These are phyloP conservation scores for Drosophila persimilis DNA, from an alignment of 1,140 invertebrate species.

Conservation along the genomic window DNA sequence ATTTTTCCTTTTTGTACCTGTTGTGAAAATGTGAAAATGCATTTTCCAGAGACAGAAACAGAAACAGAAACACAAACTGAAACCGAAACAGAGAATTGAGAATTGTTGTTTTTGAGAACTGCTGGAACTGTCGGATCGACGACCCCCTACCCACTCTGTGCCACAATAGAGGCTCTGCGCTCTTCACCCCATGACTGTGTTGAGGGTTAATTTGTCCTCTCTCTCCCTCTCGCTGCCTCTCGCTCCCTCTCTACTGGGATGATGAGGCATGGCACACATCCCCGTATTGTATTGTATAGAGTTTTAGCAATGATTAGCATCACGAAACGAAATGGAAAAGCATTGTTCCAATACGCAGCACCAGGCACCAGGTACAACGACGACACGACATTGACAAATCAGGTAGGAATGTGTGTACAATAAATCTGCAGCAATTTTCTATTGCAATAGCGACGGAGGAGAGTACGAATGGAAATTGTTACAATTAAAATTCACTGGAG, in stretches of 20 bases:
- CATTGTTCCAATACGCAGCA: conserved; percentile 75
- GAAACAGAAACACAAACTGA: too few species aligned
- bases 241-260: neutral
- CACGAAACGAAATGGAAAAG: conserved; percentile 71
- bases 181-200: conserved; percentile 31
- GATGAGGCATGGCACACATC: neutral
- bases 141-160: conserved; percentile 47
- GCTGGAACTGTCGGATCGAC: conserved; percentile 63
- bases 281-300: conserved; percentile 37
- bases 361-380: conserved; percentile 65
- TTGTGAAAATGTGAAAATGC: conserved; percentile 41
- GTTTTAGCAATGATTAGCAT: conserved; percentile 79
- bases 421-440: conserved; percentile 9
- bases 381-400: conserved; percentile 61
- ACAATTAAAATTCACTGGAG: conserved; percentile 51
- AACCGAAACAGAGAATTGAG: conserved; percentile 10
- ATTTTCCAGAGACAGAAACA: conserved; percentile 9
- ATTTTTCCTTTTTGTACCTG: conserved; percentile 49
- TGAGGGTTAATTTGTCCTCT: conserved; percentile 63
- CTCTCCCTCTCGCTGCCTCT: neutral
- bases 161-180: conserved; percentile 12
- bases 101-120: conserved; percentile 2
- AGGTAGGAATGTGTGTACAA: conserved; percentile 50
- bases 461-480: conserved; percentile 26
- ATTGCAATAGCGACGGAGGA: conserved; percentile 4